phyloP scores from a whole-genome alignment of 2,113 vertebrate species.

The Natator depressus region DNA sequence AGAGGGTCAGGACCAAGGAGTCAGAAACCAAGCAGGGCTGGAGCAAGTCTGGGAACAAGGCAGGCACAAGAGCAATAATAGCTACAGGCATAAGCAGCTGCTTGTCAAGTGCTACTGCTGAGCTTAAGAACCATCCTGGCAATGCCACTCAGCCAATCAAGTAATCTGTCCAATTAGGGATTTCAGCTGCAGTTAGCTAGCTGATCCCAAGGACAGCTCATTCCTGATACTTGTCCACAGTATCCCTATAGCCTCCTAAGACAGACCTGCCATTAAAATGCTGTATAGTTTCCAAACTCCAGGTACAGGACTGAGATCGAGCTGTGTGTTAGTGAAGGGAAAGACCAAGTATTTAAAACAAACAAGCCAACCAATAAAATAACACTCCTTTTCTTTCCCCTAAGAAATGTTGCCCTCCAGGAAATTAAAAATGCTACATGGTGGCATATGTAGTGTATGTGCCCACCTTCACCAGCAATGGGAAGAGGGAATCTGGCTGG shows the following conservation, averaged over 20 bases:
- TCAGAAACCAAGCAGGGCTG: not conserved
- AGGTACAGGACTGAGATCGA: not conserved
- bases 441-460: not conserved
- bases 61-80: not conserved
- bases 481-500: not conserved
- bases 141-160: not conserved
- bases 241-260: not conserved
- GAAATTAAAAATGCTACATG: not conserved
- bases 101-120: not conserved
- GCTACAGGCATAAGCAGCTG: not conserved
- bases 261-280: not conserved
- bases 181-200: not conserved
- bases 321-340: rapidly evolving
- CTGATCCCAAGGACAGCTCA: not conserved
- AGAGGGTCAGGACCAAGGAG: not conserved
- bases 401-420: not conserved
- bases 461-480: not conserved
- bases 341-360: rapidly evolving
- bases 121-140: not conserved
- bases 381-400: not conserved
- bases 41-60: not conserved
- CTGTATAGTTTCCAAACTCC: not conserved
- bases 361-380: not conserved
- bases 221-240: not conserved
- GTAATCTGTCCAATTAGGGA: not conserved